Evolutionary conservation across 2,797 vertebrate species (phyloP), one percentile per base, ranked within the genome.

Genomic region (Hirundo rustica): DNA sequence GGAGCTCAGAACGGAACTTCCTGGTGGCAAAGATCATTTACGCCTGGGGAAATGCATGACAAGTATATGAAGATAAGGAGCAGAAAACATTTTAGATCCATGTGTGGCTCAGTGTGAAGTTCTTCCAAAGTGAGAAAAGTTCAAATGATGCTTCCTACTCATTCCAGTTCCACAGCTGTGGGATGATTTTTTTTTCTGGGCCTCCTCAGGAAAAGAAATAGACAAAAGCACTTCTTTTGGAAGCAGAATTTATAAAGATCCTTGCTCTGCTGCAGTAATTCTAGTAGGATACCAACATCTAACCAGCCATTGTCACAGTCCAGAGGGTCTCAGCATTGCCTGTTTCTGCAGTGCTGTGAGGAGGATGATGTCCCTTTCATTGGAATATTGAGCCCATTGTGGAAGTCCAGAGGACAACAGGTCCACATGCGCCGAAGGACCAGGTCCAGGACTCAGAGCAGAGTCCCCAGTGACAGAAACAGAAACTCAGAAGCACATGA

Each of bases 31-130:
- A 62, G 65, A 23, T 36, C 29, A 16, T 51, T n/a, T 36, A 38
- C 0, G 0, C 26, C 30, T 51, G 42, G 11, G 32, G 20, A 51
- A 47, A 9, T n/a, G 21, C 4, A 7, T 38, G 36, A 44, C 15
- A 22, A 40, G 7, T 17, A 20, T 25, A 36, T 18, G 11, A 48
- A 62, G 32, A 45, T 40, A 40, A 72, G 68, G 53, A 80, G 29
- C 0, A 0, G 21, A 60, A 47, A 55, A 14, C 6, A 8, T 26
- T 47, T 58, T 26, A 26, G n/a, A 30, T 68, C 29, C 12, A 32
- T 42, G 7, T 8, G 1, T 5, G 12, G 27, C 38, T 79, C 53
- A 18, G 12, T 55, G 48, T 71, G 19, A 60, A n/a, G 14, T 36
- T 68, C 50, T 55, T 70, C 53, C 29, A 38, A 34, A 42, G 34